phyloP scores from a whole-genome alignment of 2,797 vertebrate species.

The Myripristis jacobus region DNA sequence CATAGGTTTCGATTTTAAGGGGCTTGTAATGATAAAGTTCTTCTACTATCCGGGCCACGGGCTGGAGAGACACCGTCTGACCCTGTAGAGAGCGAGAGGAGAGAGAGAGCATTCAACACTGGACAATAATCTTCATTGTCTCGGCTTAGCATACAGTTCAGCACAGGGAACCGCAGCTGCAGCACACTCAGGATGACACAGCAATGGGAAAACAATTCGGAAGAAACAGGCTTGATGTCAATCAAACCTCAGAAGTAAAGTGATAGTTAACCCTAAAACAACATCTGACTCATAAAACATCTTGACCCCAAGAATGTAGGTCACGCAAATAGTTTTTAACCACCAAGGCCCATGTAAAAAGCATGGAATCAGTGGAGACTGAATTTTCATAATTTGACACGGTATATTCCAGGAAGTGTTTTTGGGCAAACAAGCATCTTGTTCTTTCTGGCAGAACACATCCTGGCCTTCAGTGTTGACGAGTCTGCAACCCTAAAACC shows the following conservation, averaged over 20 bases:
- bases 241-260: conserved; percentile 47
- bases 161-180: conserved; percentile 28
- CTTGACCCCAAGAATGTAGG: too few species aligned
- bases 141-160: conserved; percentile 8
- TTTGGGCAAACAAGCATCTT: too few species aligned
- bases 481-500: too few species aligned
- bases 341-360: too few species aligned
- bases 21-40: conserved; percentile 90
- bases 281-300: too few species aligned
- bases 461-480: too few species aligned
- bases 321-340: too few species aligned
- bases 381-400: too few species aligned
- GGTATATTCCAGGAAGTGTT: too few species aligned
- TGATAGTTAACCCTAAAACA: too few species aligned
- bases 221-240: conserved; percentile 44
- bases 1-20: conserved; percentile 87
- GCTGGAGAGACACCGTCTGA: conserved; percentile 91
- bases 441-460: too few species aligned
- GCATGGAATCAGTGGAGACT: too few species aligned
- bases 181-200: conserved; percentile 31
- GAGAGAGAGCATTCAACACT: conserved; percentile 16
- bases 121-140: conserved; percentile 56
- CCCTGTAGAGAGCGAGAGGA: conserved; percentile 76
- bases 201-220: conserved; percentile 29
- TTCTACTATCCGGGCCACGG: conserved; percentile 88